A percentile compares a stretch with the other conserved stretches of the same genome.
Evolutionary conservation across 1,140 invertebrate genomes (phyloP).

Genomic region (Melipona quadrifasciata): DNA sequence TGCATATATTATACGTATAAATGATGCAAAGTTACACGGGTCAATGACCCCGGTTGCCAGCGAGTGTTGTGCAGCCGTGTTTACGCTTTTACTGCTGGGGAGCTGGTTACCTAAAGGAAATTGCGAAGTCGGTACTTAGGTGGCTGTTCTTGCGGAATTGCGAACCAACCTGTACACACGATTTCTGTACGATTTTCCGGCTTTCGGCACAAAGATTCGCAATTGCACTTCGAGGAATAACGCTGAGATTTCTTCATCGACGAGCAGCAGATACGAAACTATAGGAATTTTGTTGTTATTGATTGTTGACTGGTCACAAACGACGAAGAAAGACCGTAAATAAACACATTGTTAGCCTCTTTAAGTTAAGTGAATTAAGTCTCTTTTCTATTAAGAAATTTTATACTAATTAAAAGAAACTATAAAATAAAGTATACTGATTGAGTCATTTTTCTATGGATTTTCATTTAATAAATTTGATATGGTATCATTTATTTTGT

Average conservation of each 20-base stretch:
- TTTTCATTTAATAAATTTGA: too few species aligned
- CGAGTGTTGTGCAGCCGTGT: neutral
- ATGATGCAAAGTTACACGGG: neutral
- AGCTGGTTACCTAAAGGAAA: slow-evolving; percentile 27
- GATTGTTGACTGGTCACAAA: neutral
- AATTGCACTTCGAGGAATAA: neutral
- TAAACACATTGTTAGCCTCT: too few species aligned
- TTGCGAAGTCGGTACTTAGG: neutral
- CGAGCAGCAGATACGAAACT: too few species aligned
- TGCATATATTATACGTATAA: neutral
- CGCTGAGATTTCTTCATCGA: neutral
- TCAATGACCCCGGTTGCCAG: neutral
- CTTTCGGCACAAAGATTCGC: neutral
- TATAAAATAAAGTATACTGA: too few species aligned
- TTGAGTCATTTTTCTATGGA: too few species aligned
- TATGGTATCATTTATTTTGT: too few species aligned
- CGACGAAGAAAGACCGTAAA: neutral
- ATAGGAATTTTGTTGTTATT: neutral
- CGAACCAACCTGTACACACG: neutral
- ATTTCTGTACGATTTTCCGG: neutral
- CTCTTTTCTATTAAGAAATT: too few species aligned
- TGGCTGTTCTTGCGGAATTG: neutral
- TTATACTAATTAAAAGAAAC: too few species aligned
- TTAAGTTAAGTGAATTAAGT: too few species aligned
- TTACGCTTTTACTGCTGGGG: neutral